phyloP scores from a whole-genome alignment of 2,888 invertebrate genomes.

The Hesperia comma region DNA sequence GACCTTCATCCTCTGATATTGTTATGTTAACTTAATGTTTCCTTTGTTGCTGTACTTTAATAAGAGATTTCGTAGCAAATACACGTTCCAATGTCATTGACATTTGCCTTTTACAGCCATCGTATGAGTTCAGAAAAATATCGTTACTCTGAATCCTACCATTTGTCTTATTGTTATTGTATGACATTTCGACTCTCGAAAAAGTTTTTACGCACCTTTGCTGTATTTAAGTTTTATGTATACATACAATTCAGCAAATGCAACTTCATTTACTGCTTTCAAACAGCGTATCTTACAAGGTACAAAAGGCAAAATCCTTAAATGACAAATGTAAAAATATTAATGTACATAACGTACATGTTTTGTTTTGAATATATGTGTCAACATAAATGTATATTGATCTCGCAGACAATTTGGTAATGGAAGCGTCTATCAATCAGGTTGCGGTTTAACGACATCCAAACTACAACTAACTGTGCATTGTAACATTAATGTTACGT shows the following conservation, averaged over 20 bases:
- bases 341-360: too few species aligned
- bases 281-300: too few species aligned
- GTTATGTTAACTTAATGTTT: constrained; percentile 49
- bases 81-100: constrained; percentile 12
- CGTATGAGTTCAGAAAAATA: background rate
- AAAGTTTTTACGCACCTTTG: background rate
- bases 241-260: background rate
- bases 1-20: constrained; percentile 51
- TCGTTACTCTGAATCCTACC: background rate
- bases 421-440: constrained; percentile 10
- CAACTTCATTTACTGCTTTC: background rate
- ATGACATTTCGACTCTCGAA: background rate
- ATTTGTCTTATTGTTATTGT: background rate
- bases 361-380: too few species aligned
- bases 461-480: constrained; percentile 8
- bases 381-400: background rate
- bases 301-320: too few species aligned
- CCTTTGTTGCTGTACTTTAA: constrained; percentile 38
- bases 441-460: constrained; percentile 8
- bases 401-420: constrained; percentile 28
- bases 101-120: background rate
- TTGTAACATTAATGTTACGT: constrained; percentile 23
- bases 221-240: background rate
- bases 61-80: constrained; percentile 16
- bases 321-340: too few species aligned